phyloP scores from a whole-genome alignment of 1,140 invertebrate species.

The Pentalonia nigronervosa region DNA sequence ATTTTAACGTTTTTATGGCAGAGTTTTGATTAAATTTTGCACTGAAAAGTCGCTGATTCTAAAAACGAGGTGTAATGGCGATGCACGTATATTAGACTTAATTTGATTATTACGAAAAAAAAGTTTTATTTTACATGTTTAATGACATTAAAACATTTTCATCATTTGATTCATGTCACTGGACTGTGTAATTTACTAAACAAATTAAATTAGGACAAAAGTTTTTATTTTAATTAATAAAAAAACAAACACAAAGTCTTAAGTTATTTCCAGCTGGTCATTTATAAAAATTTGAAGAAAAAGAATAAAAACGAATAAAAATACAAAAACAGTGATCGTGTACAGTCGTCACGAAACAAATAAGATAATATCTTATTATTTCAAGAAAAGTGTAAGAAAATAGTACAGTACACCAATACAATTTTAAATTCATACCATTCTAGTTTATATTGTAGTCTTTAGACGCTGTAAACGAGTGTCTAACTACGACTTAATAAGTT shows the following conservation, averaged over 20 bases:
- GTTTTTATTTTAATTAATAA: slow-evolving; percentile 44
- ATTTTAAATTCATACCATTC: no score
- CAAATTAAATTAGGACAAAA: slow-evolving; percentile 24
- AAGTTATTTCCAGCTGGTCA: neutral
- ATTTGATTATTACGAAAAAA: neutral
- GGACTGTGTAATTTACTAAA: slow-evolving; percentile 3
- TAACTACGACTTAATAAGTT: no score
- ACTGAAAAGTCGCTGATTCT: neutral
- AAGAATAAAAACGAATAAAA: neutral
- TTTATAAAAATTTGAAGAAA: neutral
- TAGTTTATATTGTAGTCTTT: no score
- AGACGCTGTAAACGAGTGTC: no score
- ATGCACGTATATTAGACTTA: neutral
- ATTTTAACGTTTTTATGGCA: neutral
- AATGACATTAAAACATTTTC: slow-evolving; percentile 27
- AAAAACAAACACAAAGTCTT: neutral
- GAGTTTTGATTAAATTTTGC: neutral
- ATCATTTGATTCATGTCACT: slow-evolving; percentile 27
- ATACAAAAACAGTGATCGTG: neutral
- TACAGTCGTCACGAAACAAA: neutral
- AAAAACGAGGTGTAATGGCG: neutral
- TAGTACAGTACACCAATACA: no score
- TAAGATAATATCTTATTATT: neutral
- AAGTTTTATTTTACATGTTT: slow-evolving; percentile 22
- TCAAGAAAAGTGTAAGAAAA: neutral